Conservation (phyloP, 1,140 invertebrate genomes). For the Drosophila nikananu region DNA sequence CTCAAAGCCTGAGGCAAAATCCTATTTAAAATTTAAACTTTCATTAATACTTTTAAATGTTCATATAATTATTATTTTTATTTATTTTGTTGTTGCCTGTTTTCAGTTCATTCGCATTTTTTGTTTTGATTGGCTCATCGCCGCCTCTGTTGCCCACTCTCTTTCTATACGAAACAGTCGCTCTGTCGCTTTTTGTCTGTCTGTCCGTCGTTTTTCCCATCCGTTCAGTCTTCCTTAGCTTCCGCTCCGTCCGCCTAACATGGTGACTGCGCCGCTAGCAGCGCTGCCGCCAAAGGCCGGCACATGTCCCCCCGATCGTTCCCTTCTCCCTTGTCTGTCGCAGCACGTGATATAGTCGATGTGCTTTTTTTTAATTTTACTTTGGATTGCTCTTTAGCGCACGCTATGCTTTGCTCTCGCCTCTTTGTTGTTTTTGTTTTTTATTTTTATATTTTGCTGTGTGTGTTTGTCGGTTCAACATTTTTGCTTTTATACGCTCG, state of each 20-base stretch:
- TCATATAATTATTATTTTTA: conserved; percentile 7
- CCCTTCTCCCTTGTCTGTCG: conserved; percentile 32
- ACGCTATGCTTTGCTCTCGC: conserved; percentile 65
- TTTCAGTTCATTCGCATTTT: conserved; percentile 64
- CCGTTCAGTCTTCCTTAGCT: conserved; percentile 52
- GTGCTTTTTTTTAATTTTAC: conserved; percentile 80
- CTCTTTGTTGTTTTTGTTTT: conserved; percentile 68
- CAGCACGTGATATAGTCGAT: conserved; percentile 82
- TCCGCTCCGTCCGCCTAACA: conserved; percentile 37
- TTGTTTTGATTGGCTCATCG: conserved; percentile 72
- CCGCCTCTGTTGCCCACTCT: conserved; percentile 52
- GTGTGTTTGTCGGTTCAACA: conserved; percentile 33
- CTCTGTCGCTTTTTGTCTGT: conserved; percentile 52
- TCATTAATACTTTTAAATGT: conserved; percentile 14
- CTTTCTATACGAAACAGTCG: conserved; percentile 77
- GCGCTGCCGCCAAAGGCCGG: conserved; percentile 76
- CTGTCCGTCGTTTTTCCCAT: conserved; percentile 44
- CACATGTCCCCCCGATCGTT: conserved; percentile 34
- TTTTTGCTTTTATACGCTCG: conserved; percentile 53
- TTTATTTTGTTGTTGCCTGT: conserved; percentile 26
- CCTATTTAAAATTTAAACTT: background rate
- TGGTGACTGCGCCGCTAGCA: conserved; percentile 36
- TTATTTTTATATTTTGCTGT: conserved; percentile 40
- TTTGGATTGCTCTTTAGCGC: conserved; percentile 71
- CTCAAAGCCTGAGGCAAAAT: no score